Evolutionary conservation across 1,140 invertebrate genomes (phyloP).

Genomic region (Leptopilina clavipes): DNA sequence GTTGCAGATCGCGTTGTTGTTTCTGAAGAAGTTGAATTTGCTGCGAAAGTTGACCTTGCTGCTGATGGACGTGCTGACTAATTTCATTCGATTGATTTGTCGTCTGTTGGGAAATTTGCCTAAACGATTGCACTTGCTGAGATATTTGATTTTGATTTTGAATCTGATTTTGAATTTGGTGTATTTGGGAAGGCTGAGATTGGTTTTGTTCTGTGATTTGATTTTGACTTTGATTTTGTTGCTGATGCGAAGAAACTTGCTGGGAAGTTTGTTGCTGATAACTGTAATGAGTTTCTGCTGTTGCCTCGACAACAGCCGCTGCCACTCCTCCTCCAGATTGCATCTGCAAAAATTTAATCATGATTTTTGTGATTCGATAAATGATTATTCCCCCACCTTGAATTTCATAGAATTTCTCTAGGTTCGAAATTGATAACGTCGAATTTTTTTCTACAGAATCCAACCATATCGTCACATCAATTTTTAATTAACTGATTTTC

Average conservation of each 20-base stretch:
- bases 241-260: conserved; percentile 58
- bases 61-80: conserved; percentile 57
- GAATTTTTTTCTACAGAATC: no score
- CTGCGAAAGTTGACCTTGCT: conserved; percentile 64
- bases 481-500: no score
- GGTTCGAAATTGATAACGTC: no score
- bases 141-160: conserved; percentile 71
- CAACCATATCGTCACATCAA: no score
- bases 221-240: conserved; percentile 68
- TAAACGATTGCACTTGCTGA: conserved; percentile 73
- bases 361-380: neutral
- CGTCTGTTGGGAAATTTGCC: conserved; percentile 70
- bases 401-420: no score
- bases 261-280: conserved; percentile 72
- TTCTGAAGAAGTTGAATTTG: conserved; percentile 69
- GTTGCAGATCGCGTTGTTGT: conserved; percentile 69
- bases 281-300: conserved; percentile 69
- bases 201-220: conserved; percentile 65
- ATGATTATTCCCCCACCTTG: no score
- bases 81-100: conserved; percentile 64
- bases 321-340: conserved; percentile 69
- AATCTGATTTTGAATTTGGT: conserved; percentile 72
- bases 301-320: conserved; percentile 69
- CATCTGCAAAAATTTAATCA: conserved; percentile 60
- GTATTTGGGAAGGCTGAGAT: conserved; percentile 65